These are phyloP conservation scores for Lytechinus variegatus DNA, from an alignment of 35 echinoderm and acorn worm species.

Conservation along the genomic window DNA sequence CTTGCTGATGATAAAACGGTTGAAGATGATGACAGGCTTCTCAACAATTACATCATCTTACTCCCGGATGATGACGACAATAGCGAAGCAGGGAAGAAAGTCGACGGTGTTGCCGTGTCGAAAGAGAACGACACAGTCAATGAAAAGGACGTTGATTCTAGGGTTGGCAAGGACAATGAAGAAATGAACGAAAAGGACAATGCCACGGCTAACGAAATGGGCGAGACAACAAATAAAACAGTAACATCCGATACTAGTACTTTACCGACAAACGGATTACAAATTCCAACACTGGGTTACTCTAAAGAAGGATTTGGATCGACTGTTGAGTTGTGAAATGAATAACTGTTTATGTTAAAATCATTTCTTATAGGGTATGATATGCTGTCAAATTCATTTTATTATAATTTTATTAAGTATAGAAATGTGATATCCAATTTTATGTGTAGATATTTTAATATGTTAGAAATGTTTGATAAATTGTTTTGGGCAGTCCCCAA, in stretches of 20 bases:
- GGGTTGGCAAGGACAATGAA: not conserved
- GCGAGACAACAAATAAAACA: not conserved
- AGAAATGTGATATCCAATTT: too few species aligned
- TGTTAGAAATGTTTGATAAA: too few species aligned
- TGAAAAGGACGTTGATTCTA: not conserved
- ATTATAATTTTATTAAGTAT: too few species aligned
- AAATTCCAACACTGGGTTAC: not conserved
- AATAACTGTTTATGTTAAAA: not conserved
- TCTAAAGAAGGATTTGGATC: not conserved
- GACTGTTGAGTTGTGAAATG: slow-evolving; percentile 26
- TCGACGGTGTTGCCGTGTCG: not conserved
- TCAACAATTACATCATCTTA: slow-evolving; percentile 20
- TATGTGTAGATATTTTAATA: too few species aligned
- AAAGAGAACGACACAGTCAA: not conserved
- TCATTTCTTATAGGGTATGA: not conserved
- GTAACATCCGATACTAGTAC: not conserved
- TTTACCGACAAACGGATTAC: not conserved
- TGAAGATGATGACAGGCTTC: not conserved
- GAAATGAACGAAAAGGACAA: not conserved
- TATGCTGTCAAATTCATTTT: too few species aligned
- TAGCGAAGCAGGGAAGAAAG: not conserved
- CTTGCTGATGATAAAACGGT: not conserved
- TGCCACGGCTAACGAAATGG: not conserved
- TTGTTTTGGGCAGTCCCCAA: too few species aligned
- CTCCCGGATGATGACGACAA: not conserved